These are phyloP conservation scores for Eledona agricola DNA, from an alignment of 2,888 invertebrate species.

Conservation along the genomic window DNA sequence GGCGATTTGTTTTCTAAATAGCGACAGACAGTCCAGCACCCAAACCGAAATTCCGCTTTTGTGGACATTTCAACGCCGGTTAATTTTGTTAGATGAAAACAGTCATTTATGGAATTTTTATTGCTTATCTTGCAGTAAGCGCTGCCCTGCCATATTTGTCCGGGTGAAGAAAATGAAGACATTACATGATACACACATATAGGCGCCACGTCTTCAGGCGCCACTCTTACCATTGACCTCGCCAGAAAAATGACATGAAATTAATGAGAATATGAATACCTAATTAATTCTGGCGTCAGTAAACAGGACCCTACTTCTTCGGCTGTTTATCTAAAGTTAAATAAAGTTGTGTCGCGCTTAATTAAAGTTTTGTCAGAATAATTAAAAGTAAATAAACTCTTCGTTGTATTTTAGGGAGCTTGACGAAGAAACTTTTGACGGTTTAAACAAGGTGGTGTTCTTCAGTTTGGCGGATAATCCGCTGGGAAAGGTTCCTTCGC, in stretches of 20 bases:
- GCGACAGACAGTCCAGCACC: slow-evolving; percentile 43
- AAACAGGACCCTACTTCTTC: no score
- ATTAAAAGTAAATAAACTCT: no score
- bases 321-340: no score
- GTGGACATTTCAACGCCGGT: slow-evolving; percentile 42
- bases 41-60: slow-evolving; percentile 42
- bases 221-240: slow-evolving; percentile 33
- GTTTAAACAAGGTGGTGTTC: slow-evolving; percentile 76
- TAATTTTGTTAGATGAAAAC: slow-evolving; percentile 12
- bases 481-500: slow-evolving; percentile 77
- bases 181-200: slow-evolving; percentile 9
- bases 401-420: slow-evolving; percentile 69
- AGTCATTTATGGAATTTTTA: slow-evolving; percentile 7
- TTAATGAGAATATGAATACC: no score
- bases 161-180: slow-evolving; percentile 3
- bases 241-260: slow-evolving; percentile 17
- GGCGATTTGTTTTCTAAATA: no score
- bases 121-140: slow-evolving; percentile 20
- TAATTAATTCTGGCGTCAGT: no score
- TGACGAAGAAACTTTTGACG: slow-evolving; percentile 77
- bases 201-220: no score
- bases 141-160: slow-evolving; percentile 10
- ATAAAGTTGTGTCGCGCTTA: no score
- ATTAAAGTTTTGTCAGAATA: no score
- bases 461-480: slow-evolving; percentile 84